phyloP scores from a whole-genome alignment of 2,113 vertebrate species.

The Ginglymostoma cirratum region DNA sequence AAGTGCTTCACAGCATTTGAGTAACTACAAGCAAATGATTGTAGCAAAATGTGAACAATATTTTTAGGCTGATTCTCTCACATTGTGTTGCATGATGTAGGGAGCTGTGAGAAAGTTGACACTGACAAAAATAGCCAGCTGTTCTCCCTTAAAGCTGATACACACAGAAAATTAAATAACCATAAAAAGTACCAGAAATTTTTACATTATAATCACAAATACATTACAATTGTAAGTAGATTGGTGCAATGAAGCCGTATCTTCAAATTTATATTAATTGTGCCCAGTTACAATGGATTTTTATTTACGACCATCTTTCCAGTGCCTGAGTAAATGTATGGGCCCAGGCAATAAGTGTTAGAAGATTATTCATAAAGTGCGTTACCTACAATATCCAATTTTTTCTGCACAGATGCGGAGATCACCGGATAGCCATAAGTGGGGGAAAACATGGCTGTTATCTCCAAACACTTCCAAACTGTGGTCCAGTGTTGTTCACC shows the following conservation, averaged over 20 bases:
- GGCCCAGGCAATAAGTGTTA: neutral
- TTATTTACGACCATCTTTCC: neutral
- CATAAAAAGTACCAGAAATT: neutral
- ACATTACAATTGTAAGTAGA: neutral
- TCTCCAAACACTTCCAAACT: neutral
- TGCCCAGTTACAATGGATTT: neutral
- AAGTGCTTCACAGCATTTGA: neutral
- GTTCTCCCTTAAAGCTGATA: neutral
- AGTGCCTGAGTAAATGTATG: neutral
- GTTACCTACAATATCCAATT: neutral
- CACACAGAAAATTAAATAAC: neutral
- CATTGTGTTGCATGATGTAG: neutral
- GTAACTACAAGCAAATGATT: neutral
- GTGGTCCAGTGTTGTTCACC: neutral
- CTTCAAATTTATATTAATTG: neutral
- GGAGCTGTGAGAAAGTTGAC: neutral
- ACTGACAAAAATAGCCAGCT: neutral
- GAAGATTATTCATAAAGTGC: neutral
- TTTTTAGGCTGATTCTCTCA: neutral
- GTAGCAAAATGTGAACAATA: too few relatives aligned
- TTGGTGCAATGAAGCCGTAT: neutral
- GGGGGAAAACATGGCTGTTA: neutral
- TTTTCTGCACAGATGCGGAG: neutral
- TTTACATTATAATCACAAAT: neutral
- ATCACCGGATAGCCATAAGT: neutral